phyloP scores from a whole-genome alignment of 1,140 invertebrate species.

The Melanaphis sacchari region DNA sequence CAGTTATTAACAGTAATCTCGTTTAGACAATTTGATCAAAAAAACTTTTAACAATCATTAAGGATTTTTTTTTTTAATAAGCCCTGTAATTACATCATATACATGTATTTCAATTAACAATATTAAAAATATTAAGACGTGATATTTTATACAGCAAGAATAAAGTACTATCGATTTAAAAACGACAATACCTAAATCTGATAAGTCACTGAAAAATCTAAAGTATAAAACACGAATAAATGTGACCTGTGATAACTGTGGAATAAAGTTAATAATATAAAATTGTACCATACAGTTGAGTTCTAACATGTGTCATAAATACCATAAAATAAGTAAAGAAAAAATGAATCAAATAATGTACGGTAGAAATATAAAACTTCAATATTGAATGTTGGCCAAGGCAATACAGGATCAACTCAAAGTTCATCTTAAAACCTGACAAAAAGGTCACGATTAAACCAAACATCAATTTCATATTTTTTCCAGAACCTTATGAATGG shows the following conservation, averaged over 20 bases:
- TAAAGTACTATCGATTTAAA: not conserved
- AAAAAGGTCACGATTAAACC: not conserved
- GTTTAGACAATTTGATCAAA: not conserved
- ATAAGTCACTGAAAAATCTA: not conserved
- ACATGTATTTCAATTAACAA: not conserved
- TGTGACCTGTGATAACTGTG: not conserved
- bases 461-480: not conserved
- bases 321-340: not conserved
- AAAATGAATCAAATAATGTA: not conserved
- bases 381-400: not conserved
- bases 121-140: not conserved
- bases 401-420: not conserved
- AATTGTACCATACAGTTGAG: not conserved
- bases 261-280: not conserved
- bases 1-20: not conserved
- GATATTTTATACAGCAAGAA: not conserved
- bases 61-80: not conserved
- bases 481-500: not conserved
- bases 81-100: not conserved
- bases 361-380: not conserved
- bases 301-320: not conserved
- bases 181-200: not conserved
- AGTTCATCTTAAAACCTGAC: not conserved
- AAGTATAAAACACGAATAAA: not conserved
- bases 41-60: not conserved